These are phyloP conservation scores for Raja brachyura DNA, from an alignment of 2,113 vertebrate genomes.

Conservation along the genomic window DNA sequence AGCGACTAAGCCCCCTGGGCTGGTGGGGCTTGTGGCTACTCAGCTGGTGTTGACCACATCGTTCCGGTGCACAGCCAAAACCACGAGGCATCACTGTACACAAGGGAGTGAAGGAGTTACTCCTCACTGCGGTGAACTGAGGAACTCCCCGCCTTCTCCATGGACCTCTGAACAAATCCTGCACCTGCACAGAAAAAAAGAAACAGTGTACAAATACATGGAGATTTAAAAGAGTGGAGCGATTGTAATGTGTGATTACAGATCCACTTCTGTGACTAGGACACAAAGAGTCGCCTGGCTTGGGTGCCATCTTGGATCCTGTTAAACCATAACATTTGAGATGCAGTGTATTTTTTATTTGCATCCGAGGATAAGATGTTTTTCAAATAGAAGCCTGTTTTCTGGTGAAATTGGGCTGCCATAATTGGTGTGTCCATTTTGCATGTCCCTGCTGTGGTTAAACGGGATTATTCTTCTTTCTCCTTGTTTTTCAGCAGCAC, in stretches of 20 bases:
- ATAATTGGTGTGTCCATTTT: not conserved
- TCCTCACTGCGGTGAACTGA: conserved; percentile 43
- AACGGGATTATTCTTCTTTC: not conserved
- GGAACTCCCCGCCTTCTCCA: conserved; percentile 50
- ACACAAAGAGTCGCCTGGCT: too few species aligned
- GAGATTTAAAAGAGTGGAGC: too few species aligned
- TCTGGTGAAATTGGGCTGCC: not conserved
- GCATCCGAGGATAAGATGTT: not conserved
- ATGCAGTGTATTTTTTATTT: not conserved
- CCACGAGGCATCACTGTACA: conserved; percentile 44
- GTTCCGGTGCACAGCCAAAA: conserved; percentile 44
- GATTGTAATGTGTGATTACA: too few species aligned
- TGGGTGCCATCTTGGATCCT: not conserved
- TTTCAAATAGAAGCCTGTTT: not conserved
- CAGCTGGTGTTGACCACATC: conserved; percentile 46
- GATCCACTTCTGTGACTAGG: too few species aligned
- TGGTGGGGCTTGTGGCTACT: conserved; percentile 41
- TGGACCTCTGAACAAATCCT: conserved; percentile 50
- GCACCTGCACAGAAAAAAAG: conserved; percentile 57
- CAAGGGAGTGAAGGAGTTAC: conserved; percentile 42
- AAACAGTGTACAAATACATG: not conserved
- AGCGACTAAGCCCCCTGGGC: conserved; percentile 17
- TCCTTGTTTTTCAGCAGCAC: not conserved
- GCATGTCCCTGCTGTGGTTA: not conserved
- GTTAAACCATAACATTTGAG: not conserved